Evolutionary conservation across 1,140 invertebrate genomes (phyloP).

Genomic region (Solen grandis): DNA sequence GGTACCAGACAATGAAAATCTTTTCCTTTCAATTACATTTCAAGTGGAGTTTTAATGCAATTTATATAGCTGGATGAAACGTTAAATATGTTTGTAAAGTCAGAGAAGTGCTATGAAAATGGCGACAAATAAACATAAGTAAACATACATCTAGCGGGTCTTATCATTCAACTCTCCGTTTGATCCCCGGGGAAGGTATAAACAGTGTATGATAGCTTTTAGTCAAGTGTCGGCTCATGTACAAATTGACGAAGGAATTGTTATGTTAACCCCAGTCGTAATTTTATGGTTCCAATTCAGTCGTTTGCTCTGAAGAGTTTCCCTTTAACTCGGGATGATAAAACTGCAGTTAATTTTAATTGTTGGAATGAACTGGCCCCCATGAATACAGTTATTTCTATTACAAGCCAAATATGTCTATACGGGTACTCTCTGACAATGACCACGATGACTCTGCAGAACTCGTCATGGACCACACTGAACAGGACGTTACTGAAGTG

Average conservation of each 20-base stretch:
- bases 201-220: conserved; percentile 33
- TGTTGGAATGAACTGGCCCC: conserved; percentile 31
- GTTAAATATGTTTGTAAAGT: conserved; percentile 56
- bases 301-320: neutral
- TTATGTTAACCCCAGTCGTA: conserved; percentile 32
- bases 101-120: conserved; percentile 30
- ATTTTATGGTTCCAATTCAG: conserved; percentile 26
- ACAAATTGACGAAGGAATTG: conserved; percentile 12
- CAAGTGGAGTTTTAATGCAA: conserved; percentile 45
- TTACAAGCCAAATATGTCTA: too few species aligned
- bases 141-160: conserved; percentile 25
- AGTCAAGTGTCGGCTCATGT: conserved; percentile 42
- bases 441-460: conserved; percentile 18
- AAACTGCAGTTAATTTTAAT: conserved; percentile 42
- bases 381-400: conserved; percentile 22
- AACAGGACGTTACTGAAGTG: too few species aligned
- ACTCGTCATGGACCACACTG: too few species aligned
- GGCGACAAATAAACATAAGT: conserved; percentile 55
- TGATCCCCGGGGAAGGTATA: conserved; percentile 26
- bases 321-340: conserved; percentile 32
- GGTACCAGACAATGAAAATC: conserved; percentile 51
- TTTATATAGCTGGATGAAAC: conserved; percentile 37
- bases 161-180: conserved; percentile 43
- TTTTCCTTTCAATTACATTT: conserved; percentile 54
- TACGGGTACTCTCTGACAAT: neutral